Conservation (phyloP, 2,113 vertebrate genomes). For the Vombatus ursinus region DNA sequence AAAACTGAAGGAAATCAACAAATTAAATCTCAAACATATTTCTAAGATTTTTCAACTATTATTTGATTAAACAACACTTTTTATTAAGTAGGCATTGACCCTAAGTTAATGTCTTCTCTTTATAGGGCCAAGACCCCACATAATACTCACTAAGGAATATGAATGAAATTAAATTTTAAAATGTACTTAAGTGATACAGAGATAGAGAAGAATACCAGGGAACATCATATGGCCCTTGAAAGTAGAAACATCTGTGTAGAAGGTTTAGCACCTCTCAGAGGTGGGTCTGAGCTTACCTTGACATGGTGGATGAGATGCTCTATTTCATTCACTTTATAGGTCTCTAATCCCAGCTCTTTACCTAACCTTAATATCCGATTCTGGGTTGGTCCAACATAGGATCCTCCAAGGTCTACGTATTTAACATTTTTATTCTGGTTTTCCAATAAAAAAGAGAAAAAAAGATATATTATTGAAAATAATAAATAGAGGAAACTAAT, state of each 20-base stretch:
- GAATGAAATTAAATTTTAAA: constrained; percentile 34
- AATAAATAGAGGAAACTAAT: neutral
- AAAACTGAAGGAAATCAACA: constrained; percentile 45
- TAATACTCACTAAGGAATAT: constrained; percentile 7
- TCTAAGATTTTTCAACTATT: constrained; percentile 13
- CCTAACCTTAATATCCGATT: constrained; percentile 94
- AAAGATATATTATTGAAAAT: constrained; percentile 56
- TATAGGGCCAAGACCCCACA: constrained; percentile 9
- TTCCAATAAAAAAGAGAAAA: constrained; percentile 28
- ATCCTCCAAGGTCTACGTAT: constrained; percentile 97
- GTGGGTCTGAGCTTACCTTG: constrained; percentile 85
- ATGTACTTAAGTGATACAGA: neutral
- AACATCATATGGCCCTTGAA: constrained; percentile 3
- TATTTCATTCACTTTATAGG: constrained; percentile 96
- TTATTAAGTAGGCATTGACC: constrained; percentile 21
- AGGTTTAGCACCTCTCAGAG: constrained; percentile 31
- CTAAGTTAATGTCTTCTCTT: constrained; percentile 7
- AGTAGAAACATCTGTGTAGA: neutral
- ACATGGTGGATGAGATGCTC: constrained; percentile 91
- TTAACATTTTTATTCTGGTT: constrained; percentile 94
- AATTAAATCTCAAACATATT: neutral
- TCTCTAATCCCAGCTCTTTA: constrained; percentile 92
- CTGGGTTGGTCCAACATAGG: constrained; percentile 97
- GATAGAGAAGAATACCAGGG: constrained; percentile 15
- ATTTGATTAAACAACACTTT: constrained; percentile 30